A percentile compares a stretch with the other conserved stretches of the same genome.
Conservation (phyloP, 53 echinoderm and acorn worm species). For the Glandiceps talaboti region DNA sequence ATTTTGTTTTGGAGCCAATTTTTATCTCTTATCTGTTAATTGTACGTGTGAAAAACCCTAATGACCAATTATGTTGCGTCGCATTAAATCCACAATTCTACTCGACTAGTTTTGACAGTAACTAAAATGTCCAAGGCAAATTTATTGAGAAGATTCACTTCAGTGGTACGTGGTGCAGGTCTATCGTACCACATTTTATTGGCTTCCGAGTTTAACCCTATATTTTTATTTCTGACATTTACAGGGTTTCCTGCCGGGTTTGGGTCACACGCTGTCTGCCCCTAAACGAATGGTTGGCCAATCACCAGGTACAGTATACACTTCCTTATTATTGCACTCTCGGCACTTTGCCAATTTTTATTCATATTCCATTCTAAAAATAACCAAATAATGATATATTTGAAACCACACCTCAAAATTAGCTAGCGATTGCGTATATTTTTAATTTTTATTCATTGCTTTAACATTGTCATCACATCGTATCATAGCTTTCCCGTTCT, state of each 20-base stretch:
- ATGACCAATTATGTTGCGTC: too few species aligned
- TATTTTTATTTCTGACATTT: neutral
- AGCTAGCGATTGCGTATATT: neutral
- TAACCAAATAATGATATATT: too few species aligned
- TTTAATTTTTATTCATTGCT: too few species aligned
- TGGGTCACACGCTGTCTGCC: neutral
- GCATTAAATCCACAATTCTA: neutral
- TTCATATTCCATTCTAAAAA: neutral
- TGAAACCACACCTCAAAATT: too few species aligned
- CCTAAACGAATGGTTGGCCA: neutral
- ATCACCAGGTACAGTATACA: neutral
- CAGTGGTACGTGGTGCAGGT: neutral
- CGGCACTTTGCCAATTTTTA: neutral
- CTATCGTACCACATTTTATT: neutral
- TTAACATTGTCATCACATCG: too few species aligned
- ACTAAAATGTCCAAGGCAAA: too few species aligned
- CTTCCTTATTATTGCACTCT: neutral
- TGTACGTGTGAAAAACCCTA: too few species aligned
- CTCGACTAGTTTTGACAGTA: too few species aligned
- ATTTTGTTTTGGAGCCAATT: too few species aligned
- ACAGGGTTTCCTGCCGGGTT: neutral
- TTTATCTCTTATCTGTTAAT: too few species aligned
- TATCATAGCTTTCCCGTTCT: too few species aligned
- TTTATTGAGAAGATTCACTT: too few species aligned
- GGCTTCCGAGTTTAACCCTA: neutral